These are phyloP conservation scores for Stenoptilia bipunctidactyla DNA, from an alignment of 2,888 invertebrate species.

Conservation along the genomic window DNA sequence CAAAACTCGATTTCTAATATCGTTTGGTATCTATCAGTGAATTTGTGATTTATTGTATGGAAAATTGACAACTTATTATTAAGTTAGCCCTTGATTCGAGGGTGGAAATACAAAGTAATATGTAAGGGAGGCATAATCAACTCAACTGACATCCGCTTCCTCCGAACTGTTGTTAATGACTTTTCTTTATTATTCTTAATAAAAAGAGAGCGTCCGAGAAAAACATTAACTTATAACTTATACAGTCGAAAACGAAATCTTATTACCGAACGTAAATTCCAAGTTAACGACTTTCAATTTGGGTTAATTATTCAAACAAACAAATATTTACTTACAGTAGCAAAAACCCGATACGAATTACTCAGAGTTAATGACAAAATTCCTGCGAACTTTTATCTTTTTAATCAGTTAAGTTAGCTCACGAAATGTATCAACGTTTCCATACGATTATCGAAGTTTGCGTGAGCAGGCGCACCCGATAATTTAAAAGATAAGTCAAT, in stretches of 20 bases:
- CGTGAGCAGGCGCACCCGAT: constrained; percentile 49
- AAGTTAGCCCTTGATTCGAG: background rate
- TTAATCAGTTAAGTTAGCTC: background rate
- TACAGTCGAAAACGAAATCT: no score
- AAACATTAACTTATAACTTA: no score
- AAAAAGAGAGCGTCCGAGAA: no score
- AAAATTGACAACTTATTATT: constrained; percentile 8
- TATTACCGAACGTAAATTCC: no score
- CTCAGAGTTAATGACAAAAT: background rate
- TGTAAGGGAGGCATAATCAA: constrained; percentile 10
- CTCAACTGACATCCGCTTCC: constrained; percentile 3
- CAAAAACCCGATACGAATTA: background rate
- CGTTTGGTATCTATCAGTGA: constrained; percentile 24
- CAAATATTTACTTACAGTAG: no score
- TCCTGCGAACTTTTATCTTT: background rate
- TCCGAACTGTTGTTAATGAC: no score
- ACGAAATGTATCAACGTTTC: constrained; percentile 8
- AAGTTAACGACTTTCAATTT: no score
- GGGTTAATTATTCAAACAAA: no score
- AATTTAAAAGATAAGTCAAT: constrained; percentile 67
- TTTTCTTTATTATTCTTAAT: no score
- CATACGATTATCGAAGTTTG: constrained; percentile 47
- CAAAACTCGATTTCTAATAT: constrained; percentile 48
- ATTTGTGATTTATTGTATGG: constrained; percentile 15
- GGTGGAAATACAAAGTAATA: background rate